These are phyloP conservation scores for Kryptolebias ocellatus DNA, from an alignment of 2,797 vertebrate genomes.

Conservation along the genomic window DNA sequence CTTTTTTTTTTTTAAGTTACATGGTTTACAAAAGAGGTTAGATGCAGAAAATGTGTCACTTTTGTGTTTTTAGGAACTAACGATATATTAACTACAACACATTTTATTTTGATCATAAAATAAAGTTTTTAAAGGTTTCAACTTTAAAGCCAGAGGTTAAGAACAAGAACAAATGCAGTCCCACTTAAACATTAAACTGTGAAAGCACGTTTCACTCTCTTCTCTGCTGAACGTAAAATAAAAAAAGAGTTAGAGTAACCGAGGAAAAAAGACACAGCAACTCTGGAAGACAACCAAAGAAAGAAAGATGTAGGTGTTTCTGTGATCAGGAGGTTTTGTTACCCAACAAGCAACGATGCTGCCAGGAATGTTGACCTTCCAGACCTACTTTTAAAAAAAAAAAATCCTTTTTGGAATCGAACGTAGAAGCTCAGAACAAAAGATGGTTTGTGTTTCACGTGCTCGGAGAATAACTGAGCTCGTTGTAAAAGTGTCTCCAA, in stretches of 20 bases:
- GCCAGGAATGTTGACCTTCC: slow-evolving; percentile 43
- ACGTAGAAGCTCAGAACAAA: not conserved
- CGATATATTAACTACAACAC: not conserved
- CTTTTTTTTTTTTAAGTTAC: slow-evolving; percentile 46
- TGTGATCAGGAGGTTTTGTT: slow-evolving; percentile 52
- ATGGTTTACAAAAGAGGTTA: slow-evolving; percentile 22
- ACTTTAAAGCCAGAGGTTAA: slow-evolving; percentile 3
- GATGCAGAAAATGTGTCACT: slow-evolving; percentile 16
- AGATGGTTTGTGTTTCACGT: not conserved
- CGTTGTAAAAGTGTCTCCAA: slow-evolving; percentile 3
- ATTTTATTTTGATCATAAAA: slow-evolving; percentile 5
- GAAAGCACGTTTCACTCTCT: slow-evolving; percentile 38
- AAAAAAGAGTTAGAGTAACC: slow-evolving; percentile 20
- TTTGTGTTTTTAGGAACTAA: not conserved
- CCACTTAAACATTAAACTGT: slow-evolving; percentile 3
- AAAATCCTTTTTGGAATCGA: too few species aligned
- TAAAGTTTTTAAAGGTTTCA: not conserved
- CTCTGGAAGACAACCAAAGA: slow-evolving; percentile 41
- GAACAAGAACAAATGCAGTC: not conserved
- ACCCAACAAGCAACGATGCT: slow-evolving; percentile 45
- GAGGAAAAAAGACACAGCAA: slow-evolving; percentile 2
- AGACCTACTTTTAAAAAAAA: slow-evolving; percentile 1
- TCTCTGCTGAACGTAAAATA: slow-evolving; percentile 46
- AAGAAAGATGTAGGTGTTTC: slow-evolving; percentile 56
- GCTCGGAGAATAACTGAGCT: too few species aligned